Percentiles rank a stretch among this genome's conserved stretches.
Evolutionary conservation across 1,140 invertebrate genomes (phyloP).

Genomic region (Heterodera carotae): DNA sequence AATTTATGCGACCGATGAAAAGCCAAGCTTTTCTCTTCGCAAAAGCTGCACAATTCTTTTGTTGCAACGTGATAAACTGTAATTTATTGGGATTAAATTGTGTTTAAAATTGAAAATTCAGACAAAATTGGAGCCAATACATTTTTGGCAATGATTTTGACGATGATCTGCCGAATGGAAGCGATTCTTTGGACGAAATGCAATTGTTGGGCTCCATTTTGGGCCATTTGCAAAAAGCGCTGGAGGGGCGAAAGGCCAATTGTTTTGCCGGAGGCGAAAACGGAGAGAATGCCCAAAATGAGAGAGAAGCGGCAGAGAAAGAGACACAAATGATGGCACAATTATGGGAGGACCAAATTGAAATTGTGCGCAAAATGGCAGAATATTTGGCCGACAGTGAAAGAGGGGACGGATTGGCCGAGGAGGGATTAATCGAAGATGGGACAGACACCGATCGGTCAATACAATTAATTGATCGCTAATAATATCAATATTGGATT

Average conservation of each 20-base stretch:
- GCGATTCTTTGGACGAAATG: neutral
- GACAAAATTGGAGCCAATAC: constrained; percentile 29
- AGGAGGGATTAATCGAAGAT: neutral
- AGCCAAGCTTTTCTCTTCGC: constrained; percentile 44
- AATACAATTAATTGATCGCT: too few relatives aligned
- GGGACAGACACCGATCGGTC: too few relatives aligned
- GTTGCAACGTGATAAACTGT: constrained; percentile 44
- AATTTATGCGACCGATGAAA: constrained; percentile 53
- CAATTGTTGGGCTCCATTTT: constrained; percentile 23
- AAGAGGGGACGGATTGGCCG: neutral
- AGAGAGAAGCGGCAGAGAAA: neutral
- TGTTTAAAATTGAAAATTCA: neutral
- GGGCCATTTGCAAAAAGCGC: constrained; percentile 9
- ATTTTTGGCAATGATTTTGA: constrained; percentile 13
- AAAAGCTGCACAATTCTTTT: constrained; percentile 49
- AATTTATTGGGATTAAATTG: constrained; percentile 8
- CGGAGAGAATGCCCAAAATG: neutral
- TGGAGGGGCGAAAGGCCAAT: neutral
- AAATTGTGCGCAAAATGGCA: neutral
- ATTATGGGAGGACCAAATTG: neutral
- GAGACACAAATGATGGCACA: neutral
- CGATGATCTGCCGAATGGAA: neutral
- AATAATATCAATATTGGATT: too few relatives aligned
- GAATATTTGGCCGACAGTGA: neutral
- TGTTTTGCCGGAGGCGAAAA: neutral